Percentiles rank a stretch among this genome's conserved stretches.
Evolutionary conservation across 2,113 vertebrate species (phyloP).

Genomic region (Atherinomorus stipes): DNA sequence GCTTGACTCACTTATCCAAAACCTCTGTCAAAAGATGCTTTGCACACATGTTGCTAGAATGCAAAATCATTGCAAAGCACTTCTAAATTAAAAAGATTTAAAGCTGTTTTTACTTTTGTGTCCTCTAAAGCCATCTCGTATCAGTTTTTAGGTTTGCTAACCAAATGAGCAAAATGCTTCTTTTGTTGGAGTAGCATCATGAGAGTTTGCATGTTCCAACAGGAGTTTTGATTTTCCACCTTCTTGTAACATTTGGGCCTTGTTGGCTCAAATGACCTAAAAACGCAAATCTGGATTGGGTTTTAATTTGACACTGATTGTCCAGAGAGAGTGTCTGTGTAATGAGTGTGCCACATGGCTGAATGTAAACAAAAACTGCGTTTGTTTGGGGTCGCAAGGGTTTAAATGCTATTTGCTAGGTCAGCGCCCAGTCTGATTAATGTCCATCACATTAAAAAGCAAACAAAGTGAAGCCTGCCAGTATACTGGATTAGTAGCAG

Average conservation of each 20-base stretch:
- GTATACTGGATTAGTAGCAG: conserved; percentile 30
- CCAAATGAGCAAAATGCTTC: not conserved
- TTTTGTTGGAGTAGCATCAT: not conserved
- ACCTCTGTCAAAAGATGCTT: not conserved
- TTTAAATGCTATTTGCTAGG: conserved; percentile 38
- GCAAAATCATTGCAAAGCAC: not conserved
- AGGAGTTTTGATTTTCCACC: conserved; percentile 7
- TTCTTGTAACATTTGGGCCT: conserved; percentile 22
- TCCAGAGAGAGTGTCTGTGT: conserved; percentile 41
- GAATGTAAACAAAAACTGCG: conserved; percentile 4
- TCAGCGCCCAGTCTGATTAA: conserved; percentile 38
- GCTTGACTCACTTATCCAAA: not conserved
- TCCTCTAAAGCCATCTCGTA: too few relatives aligned
- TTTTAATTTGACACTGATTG: conserved; percentile 70
- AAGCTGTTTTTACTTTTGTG: too few relatives aligned
- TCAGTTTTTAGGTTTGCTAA: not conserved
- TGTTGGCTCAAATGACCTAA: conserved; percentile 45
- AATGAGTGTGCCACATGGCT: conserved; percentile 63
- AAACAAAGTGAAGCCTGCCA: conserved; percentile 52
- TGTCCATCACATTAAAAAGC: conserved; percentile 45
- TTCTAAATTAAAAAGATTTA: too few relatives aligned
- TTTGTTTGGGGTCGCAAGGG: conserved; percentile 17
- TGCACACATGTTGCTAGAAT: not conserved
- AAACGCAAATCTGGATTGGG: conserved; percentile 52
- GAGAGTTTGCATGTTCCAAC: not conserved